Conservation (phyloP, 2,797 vertebrate species). For the Trematomus bernacchii region DNA sequence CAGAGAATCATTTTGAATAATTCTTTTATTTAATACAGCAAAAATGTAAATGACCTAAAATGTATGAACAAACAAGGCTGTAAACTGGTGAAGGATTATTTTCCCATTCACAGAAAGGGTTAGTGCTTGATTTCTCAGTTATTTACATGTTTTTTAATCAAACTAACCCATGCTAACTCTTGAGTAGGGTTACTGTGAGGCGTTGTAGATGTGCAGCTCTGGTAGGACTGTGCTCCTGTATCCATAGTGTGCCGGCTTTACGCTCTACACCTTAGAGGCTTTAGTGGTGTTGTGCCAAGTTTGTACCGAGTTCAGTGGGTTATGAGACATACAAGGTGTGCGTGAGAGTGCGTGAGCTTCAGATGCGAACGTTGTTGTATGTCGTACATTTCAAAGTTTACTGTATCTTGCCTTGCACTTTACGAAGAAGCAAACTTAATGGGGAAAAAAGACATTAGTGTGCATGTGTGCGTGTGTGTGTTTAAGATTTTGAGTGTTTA, state of each 20-base stretch:
- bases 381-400: constrained; percentile 85
- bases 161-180: constrained; percentile 5
- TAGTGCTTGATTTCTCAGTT: constrained; percentile 9
- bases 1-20: too few species aligned
- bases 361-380: constrained; percentile 40
- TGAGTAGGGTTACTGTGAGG: constrained; percentile 42
- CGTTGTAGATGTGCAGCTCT: constrained; percentile 60
- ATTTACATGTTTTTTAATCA: not conserved
- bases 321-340: constrained; percentile 51
- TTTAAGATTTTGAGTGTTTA: constrained; percentile 64
- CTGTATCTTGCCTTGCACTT: constrained; percentile 88
- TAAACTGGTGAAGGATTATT: not conserved
- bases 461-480: constrained; percentile 44
- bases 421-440: constrained; percentile 82
- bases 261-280: constrained; percentile 77
- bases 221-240: constrained; percentile 74
- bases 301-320: constrained; percentile 67
- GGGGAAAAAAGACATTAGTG: constrained; percentile 50
- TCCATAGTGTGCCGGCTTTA: constrained; percentile 75
- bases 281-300: constrained; percentile 85
- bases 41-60: too few species aligned
- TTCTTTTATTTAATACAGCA: too few species aligned
- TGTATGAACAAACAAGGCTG: not conserved
- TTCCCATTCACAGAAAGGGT: not conserved
- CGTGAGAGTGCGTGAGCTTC: constrained; percentile 40